Evolutionary conservation across 2,797 vertebrate species (phyloP), one percentile per base, ranked within the genome.

Genomic region (Pelobates cultripes): DNA sequence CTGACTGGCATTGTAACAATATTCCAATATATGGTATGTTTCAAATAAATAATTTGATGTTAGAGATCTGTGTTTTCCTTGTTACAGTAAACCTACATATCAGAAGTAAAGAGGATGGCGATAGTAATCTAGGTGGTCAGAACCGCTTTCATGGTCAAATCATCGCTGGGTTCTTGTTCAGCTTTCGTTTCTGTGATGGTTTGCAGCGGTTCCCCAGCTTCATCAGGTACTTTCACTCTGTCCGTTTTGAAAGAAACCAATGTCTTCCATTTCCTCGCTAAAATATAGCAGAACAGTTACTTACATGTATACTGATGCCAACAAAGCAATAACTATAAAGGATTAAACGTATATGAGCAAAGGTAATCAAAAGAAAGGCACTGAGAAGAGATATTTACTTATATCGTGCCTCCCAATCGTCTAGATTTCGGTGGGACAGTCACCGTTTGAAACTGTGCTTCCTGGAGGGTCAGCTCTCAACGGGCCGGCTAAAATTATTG

Each of bases 221-320:
- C 93, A 70, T 90, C 92, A 0, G 89, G 86, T 17, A 86, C 70
- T 51, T 85, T 88, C 1, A 79, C 72, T 41, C 83, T 85, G 14
- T 90, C 91, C n/a, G 92, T 93, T 87, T 91, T 89, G 79, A 89
- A 85, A 68, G 88, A 93, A 77, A 93, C 92, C 81, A 94, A 87
- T 0, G 92, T 92, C 89, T 92, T 94, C 94, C 94, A 95, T 75
- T 93, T 89, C 81, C 86, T 94, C 42, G 90, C 93, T 91, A 90
- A 90, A 91, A 92, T 91, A 92, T 84, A 83, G 73, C n/a, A 45
- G 2, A 47, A 60, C 14, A 45, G n/a, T 70, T 53, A 71, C n/a
- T 28, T 28, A 28, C 28, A 28, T 28, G 28, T 60, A 61, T 78
- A 4, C 5, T 70, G 3, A 2, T 57, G 10, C 55, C 9, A 28